Conservation (phyloP, 2,888 invertebrate genomes). For the Pandemis heparana region DNA sequence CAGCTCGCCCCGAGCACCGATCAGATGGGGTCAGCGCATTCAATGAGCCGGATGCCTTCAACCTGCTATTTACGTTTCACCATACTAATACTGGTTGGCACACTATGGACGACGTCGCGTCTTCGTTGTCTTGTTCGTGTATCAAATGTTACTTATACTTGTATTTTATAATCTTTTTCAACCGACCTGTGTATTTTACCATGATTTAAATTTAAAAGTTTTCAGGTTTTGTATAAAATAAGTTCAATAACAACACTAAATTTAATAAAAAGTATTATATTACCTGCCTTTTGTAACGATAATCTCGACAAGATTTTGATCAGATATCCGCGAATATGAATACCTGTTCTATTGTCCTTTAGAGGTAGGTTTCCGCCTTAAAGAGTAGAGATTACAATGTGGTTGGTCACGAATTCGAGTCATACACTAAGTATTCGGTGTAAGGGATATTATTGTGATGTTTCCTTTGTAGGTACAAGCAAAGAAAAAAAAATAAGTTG, state of each 20-base stretch:
- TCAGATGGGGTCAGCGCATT: constrained; percentile 85
- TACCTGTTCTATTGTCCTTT: constrained; percentile 10
- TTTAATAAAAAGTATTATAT: background rate
- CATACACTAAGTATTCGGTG: background rate
- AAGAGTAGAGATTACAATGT: background rate
- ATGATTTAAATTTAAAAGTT: constrained; percentile 8
- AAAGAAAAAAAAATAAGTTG: background rate
- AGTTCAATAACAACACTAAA: background rate
- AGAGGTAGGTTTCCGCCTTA: constrained; percentile 11
- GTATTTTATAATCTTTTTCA: background rate
- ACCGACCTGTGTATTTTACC: background rate
- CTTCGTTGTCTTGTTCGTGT: constrained; percentile 32
- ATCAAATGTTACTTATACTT: background rate
- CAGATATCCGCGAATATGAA: constrained; percentile 3
- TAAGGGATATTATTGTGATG: background rate
- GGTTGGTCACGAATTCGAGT: background rate
- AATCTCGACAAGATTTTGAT: constrained; percentile 2
- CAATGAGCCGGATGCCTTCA: constrained; percentile 83
- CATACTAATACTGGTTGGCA: constrained; percentile 80
- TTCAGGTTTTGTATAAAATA: background rate
- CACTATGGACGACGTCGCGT: constrained; percentile 73
- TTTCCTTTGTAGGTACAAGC: background rate
- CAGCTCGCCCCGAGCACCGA: constrained; percentile 70
- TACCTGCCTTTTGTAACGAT: background rate
- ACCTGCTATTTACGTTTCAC: constrained; percentile 84